Evolutionary conservation across 2,113 vertebrate genomes (phyloP).

Genomic region (Talpa occidentalis): DNA sequence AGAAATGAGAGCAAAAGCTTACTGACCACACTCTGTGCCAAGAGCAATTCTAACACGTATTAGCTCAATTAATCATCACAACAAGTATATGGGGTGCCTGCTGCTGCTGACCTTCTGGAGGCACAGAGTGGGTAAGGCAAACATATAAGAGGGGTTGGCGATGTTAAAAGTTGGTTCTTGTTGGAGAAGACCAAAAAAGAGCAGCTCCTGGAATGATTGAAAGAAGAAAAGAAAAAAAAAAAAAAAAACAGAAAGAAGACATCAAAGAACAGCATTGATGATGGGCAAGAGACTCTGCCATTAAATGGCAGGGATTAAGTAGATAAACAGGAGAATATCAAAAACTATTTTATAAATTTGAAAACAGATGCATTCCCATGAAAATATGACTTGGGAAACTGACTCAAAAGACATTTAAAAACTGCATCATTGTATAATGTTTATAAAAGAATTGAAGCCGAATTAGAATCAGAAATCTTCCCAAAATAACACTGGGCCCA

Average conservation of each 20-base stretch:
- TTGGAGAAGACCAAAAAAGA: background rate
- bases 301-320: background rate
- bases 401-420: background rate
- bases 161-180: background rate
- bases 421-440: background rate
- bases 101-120: background rate
- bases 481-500: background rate
- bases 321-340: background rate
- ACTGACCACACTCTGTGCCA: background rate
- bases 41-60: background rate
- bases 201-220: background rate
- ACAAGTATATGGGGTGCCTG: background rate
- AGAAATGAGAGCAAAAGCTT: background rate
- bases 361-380: constrained; percentile 17
- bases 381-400: background rate
- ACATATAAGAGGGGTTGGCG: too few relatives aligned
- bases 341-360: background rate
- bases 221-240: background rate
- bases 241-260: background rate
- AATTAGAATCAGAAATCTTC: background rate
- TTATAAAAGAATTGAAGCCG: background rate
- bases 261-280: background rate
- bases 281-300: background rate
- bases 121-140: background rate
- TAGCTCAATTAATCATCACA: background rate